Conservation (phyloP, 1,140 invertebrate species). For the honey bee (Apis mellifera) region Amel_HAv3.1 CM009932.2:286501-287000, state of each 20-base stretch:
- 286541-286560: no score
- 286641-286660: no score
- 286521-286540: no score
- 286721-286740: background rate
- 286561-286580: no score
- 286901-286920: background rate
- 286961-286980: background rate
- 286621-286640: no score
- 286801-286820: constrained; percentile 53
- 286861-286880: constrained; percentile 64
- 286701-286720: background rate
- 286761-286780: constrained; percentile 33
- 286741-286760: background rate
- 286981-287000: background rate
- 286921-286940: background rate
- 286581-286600: no score
- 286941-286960: background rate
- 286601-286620: no score
- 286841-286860: constrained; percentile 37
- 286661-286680: no score
- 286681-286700: background rate
- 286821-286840: constrained; percentile 71
- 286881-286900: constrained; percentile 69
- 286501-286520: no score
- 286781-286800: constrained; percentile 37